These are phyloP conservation scores for Drosophila eohydei DNA, from an alignment of 2,888 invertebrate genomes.

Conservation along the genomic window DNA sequence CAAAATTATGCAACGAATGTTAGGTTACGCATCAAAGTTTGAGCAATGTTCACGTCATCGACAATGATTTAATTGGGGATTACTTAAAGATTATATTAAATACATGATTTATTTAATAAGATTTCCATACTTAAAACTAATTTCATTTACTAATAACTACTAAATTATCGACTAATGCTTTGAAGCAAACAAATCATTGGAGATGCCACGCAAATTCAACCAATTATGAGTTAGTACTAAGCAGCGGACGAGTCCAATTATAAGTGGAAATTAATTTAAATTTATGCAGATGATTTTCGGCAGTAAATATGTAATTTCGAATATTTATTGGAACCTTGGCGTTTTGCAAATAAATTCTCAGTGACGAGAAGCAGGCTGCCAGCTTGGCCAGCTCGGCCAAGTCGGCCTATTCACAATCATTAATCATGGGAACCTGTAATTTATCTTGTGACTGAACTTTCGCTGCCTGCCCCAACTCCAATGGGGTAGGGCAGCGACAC, in stretches of 20 bases:
- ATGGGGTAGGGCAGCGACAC: background rate
- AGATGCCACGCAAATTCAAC: background rate
- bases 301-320: constrained; percentile 14
- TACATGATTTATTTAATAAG: background rate
- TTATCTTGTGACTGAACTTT: constrained; percentile 67
- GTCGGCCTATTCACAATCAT: constrained; percentile 66
- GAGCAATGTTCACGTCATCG: background rate
- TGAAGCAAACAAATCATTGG: background rate
- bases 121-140: too few species aligned
- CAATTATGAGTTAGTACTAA: constrained; percentile 3
- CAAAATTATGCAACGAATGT: too few species aligned
- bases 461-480: constrained; percentile 18
- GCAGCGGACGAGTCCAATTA: background rate
- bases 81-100: background rate
- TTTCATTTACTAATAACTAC: too few species aligned
- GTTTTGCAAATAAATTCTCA: constrained; percentile 17
- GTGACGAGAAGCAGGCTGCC: constrained; percentile 3
- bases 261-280: constrained; percentile 6
- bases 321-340: constrained; percentile 20
- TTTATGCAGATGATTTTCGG: constrained; percentile 9
- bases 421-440: constrained; percentile 76
- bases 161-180: background rate
- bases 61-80: background rate
- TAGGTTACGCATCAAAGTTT: background rate
- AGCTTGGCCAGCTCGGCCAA: constrained; percentile 31